phyloP scores from a whole-genome alignment of 2,113 vertebrate species.

The Centropristis striata region DNA sequence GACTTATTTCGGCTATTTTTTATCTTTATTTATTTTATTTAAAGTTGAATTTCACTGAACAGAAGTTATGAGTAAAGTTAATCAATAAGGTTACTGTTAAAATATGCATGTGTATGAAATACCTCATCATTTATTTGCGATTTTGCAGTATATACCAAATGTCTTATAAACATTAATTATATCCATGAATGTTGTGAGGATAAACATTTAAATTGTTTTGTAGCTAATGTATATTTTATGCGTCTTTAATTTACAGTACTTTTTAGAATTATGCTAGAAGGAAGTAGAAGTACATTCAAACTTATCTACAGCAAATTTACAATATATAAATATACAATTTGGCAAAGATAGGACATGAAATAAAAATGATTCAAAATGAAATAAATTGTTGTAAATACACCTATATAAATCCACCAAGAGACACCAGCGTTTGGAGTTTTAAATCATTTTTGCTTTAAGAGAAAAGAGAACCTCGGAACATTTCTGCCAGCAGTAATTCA shows the following conservation, averaged over 20 bases:
- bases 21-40: not conserved
- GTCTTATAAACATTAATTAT: not conserved
- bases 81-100: not conserved
- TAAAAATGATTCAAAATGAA: not conserved
- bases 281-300: not conserved
- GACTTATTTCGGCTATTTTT: not conserved
- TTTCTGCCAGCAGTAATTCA: conserved; percentile 41
- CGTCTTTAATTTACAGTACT: not conserved
- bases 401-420: not conserved
- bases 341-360: not conserved
- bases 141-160: not conserved
- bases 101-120: not conserved
- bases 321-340: not conserved
- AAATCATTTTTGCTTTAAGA: not conserved
- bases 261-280: not conserved
- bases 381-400: not conserved
- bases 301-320: not conserved
- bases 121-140: not conserved
- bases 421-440: not conserved
- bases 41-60: not conserved
- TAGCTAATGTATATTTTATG: not conserved
- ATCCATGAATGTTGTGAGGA: not conserved
- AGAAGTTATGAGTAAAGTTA: not conserved
- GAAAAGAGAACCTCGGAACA: conserved; percentile 8
- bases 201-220: not conserved